Conservation (phyloP, 2,888 invertebrate species). For the Habroteleia sp. region DNA sequence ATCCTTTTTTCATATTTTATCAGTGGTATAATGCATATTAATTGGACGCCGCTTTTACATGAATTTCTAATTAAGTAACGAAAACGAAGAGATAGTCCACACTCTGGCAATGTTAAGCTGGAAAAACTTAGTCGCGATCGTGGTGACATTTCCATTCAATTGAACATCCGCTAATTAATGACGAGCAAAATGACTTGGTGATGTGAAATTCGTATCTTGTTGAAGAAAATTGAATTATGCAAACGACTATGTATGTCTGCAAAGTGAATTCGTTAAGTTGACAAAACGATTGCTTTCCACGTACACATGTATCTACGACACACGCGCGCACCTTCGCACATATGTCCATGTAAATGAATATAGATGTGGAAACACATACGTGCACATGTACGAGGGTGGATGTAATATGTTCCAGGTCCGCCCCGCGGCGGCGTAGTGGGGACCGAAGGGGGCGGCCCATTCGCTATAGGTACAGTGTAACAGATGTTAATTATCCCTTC, state of each 20-base stretch:
- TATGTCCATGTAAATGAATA: conserved; percentile 24
- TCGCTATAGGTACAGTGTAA: conserved; percentile 78
- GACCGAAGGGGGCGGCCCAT: conserved; percentile 78
- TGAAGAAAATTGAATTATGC: conserved; percentile 62
- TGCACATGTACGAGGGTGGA: conserved; percentile 71
- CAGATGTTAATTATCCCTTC: conserved; percentile 81
- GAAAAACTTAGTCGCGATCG: conserved; percentile 17
- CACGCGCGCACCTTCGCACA: conserved; percentile 9
- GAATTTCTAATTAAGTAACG: background rate
- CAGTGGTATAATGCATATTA: too few relatives aligned
- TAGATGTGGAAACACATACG: conserved; percentile 37
- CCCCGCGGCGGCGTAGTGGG: conserved; percentile 75
- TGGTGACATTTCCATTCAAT: conserved; percentile 44
- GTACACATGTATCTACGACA: conserved; percentile 38
- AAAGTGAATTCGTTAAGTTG: conserved; percentile 60
- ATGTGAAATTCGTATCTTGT: conserved; percentile 53
- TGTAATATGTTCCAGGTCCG: conserved; percentile 81
- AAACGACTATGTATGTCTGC: conserved; percentile 55
- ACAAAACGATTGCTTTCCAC: conserved; percentile 62
- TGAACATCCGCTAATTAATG: conserved; percentile 56
- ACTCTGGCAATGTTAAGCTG: background rate
- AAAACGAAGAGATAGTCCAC: background rate
- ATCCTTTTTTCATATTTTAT: too few relatives aligned
- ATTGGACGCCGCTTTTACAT: background rate
- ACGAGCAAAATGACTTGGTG: conserved; percentile 38